Evolutionary conservation across 2,113 vertebrate genomes (phyloP), one percentile per base, ranked within the genome.

Genomic region (Gracilinanus agilis): DNA sequence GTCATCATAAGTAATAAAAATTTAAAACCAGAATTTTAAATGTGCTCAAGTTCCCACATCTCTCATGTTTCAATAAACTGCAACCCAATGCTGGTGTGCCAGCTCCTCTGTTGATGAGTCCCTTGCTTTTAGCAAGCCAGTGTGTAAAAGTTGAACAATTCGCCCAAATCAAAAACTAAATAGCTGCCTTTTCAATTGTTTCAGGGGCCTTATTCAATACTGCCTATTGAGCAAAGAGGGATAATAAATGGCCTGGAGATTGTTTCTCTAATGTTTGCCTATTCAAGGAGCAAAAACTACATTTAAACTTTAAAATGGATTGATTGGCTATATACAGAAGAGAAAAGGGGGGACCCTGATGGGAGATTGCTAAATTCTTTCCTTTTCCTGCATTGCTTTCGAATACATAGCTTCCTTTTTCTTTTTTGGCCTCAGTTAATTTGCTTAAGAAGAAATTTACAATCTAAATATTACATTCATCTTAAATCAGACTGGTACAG

Each of bases 171-270:
- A 91, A 0, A 83, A 0, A 90, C 92, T 96, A 53, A 88, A 95
- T 96, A 94, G 90, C 54, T 96, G 95, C 92, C 93, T 97, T 92
- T 96, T 94, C 93, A 88, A 93, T 96, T 93, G 53, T 96, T 96
- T 55, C 93, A 93, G 55, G 24, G 53, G 53, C 95, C 96, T 97
- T 40, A 95, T 96, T 56, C 97, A 90, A 54, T n/a, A 90, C 54
- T 55, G 29, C 24, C 11, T n/a, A 67, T 91, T 96, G 58, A 91
- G 94, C 88, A 95, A 29, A 89, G 91, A 94, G 90, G 94, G 49
- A 92, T 93, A 92, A 90, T 89, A 88, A 3, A 96, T 53, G 55
- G 55, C 34, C 92, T 90, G 44, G 75, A 93, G 49, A 95, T 96
- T 94, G 40, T 91, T 96, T 97, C 90, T 29, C 54, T 92, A 23